Base-by-base conservation (phyloP, 37 sponge, comb jelly and placozoan genomes). In the Beroe forskalii region DNA sequence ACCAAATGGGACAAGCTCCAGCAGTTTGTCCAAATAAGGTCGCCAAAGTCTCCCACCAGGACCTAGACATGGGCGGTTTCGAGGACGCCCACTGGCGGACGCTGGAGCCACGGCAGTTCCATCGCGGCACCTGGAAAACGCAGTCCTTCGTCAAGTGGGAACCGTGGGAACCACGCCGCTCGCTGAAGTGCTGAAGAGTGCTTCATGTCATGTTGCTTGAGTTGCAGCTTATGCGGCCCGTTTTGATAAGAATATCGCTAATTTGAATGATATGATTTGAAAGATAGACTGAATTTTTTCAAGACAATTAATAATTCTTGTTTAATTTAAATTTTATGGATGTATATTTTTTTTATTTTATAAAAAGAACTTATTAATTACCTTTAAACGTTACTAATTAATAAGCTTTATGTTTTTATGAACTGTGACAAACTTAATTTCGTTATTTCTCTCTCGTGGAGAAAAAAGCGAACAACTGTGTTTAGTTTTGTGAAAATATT, bases 1-100 rank as follows among this genome's bases (percentile, higher is more conserved):
- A 63, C 66, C 23, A 63, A 63, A 30, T 63, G 66, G 66, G 66
- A 63, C 66, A 63, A 63, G 25, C 23, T 63, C 66, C n/a, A 6
- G n/a, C 66, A 63, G 66, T 63, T n/a, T 19, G 66, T 63, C 66
- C 20, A 63, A 63, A 30, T 63, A 63, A 63, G 66, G 25, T 63
- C 66, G 66, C 66, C 25, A 63, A 63, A 30, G 40, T 72, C 30
- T 72, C 75, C 3, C 23, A 37, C 40, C 75, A 72, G 40, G 75
- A 72, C 40, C 40, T 72, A 1, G 75, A 72, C 40, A 72, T 72
- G 75, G 75, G 75, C 4, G 75, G 75, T 19, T 72, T 72, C 35
- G 75, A 72, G 38, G 75, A 72, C 9, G 20, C 3, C 19, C 75
- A 72, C 33, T 72, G 75, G 75, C 28, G 75, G 30, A 30, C 75